phyloP scores from a whole-genome alignment of 2,888 invertebrate genomes.

The Muscina levida region DNA sequence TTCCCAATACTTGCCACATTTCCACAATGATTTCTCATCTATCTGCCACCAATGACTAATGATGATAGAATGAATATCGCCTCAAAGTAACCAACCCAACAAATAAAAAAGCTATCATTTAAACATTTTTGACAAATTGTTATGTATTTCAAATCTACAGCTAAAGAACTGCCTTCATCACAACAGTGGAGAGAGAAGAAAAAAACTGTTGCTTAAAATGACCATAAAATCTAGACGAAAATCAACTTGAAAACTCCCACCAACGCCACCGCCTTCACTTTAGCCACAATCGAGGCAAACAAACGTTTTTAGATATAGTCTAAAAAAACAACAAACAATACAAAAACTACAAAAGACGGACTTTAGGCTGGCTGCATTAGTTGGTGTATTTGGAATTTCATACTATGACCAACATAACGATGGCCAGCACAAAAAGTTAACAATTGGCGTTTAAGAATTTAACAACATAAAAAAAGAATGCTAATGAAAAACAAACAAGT shows the following conservation, averaged over 20 bases:
- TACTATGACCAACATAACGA: background rate
- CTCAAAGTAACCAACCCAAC: slow-evolving; percentile 30
- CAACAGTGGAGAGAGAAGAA: background rate
- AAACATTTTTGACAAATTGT: slow-evolving; percentile 60
- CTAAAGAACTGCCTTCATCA: too few relatives aligned
- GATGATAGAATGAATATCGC: slow-evolving; percentile 48
- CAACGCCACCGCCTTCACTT: too few relatives aligned
- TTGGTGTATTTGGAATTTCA: background rate
- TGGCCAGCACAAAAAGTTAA: slow-evolving; percentile 23
- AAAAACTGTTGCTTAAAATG: slow-evolving; percentile 15
- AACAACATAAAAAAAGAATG: slow-evolving; percentile 25
- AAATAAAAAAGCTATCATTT: slow-evolving; percentile 55
- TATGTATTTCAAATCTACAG: slow-evolving; percentile 31
- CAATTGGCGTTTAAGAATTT: slow-evolving; percentile 51
- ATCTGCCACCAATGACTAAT: slow-evolving; percentile 69
- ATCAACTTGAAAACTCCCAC: slow-evolving; percentile 33
- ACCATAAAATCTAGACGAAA: slow-evolving; percentile 28
- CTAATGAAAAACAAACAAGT: background rate
- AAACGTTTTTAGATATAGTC: slow-evolving; percentile 32
- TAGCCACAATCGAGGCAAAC: background rate
- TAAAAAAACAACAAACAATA: too few relatives aligned
- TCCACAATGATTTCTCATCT: slow-evolving; percentile 69
- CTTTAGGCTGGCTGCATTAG: background rate
- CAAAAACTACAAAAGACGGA: slow-evolving; percentile 15
- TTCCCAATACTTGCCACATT: too few relatives aligned